A percentile compares a stretch with the other conserved stretches of the same genome.
phyloP scores from a whole-genome alignment of 2,797 vertebrate species.

The Squalus acanthias region DNA sequence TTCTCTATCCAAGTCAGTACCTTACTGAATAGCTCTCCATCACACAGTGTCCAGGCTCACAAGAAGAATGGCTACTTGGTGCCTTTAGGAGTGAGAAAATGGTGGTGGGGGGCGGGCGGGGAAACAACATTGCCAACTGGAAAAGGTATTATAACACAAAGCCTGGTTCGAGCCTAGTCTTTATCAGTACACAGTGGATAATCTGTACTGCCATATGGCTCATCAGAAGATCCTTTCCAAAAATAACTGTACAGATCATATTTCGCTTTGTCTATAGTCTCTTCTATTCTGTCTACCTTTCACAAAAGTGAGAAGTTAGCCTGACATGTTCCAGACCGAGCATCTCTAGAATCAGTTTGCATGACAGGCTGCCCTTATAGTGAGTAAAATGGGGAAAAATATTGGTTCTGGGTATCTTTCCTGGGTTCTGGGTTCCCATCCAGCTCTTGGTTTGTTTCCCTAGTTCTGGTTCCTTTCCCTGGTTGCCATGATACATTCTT shows the following conservation, averaged over 20 bases:
- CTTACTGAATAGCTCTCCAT: neutral
- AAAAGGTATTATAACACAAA: neutral
- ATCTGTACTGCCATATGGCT: neutral
- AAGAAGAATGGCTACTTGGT: neutral
- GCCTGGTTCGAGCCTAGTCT: neutral
- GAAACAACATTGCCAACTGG: neutral
- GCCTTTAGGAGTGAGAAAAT: neutral
- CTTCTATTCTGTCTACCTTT: neutral
- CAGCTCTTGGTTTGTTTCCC: neutral
- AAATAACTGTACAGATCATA: neutral
- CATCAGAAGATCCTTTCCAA: neutral
- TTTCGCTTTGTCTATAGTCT: neutral
- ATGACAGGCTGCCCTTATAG: neutral
- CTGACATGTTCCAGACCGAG: neutral
- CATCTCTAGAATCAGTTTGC: neutral
- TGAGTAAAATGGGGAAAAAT: neutral
- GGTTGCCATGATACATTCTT: neutral
- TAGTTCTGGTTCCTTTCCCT: neutral
- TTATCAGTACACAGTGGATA: neutral
- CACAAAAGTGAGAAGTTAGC: neutral
- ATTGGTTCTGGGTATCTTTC: neutral
- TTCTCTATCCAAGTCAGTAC: no score
- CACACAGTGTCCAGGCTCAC: neutral
- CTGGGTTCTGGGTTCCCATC: neutral
- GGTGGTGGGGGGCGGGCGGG: neutral